Percentiles rank a stretch among this genome's conserved stretches.
These are phyloP conservation scores for Lampris incognitus DNA, from an alignment of 2,113 vertebrate species.

Conservation along the genomic window DNA sequence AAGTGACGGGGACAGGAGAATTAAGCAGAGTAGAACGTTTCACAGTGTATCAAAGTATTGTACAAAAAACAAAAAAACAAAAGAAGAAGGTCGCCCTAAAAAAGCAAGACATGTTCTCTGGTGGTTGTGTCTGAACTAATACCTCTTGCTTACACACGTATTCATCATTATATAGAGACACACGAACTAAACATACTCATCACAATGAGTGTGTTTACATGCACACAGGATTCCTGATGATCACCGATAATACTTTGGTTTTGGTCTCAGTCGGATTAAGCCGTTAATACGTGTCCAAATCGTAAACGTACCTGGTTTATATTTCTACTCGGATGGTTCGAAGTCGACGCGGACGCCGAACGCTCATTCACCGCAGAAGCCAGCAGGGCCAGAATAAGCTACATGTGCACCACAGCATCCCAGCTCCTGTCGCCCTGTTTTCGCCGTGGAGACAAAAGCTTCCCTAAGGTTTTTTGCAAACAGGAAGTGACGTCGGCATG, in stretches of 20 bases:
- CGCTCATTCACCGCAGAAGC: not conserved
- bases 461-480: slow-evolving; percentile 9
- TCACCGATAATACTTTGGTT: not conserved
- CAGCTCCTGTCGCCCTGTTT: not conserved
- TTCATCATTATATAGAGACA: slow-evolving; percentile 14
- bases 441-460: not conserved
- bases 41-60: slow-evolving; percentile 77
- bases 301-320: not conserved
- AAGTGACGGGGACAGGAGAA: not conserved
- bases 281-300: slow-evolving; percentile 6
- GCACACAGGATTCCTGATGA: not conserved
- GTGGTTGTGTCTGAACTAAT: slow-evolving; percentile 31
- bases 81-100: slow-evolving; percentile 21
- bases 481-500: not conserved
- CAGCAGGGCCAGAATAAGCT: not conserved
- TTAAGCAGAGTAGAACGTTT: slow-evolving; percentile 44
- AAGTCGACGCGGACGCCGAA: no score
- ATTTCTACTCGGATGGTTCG: not conserved
- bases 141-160: slow-evolving; percentile 19
- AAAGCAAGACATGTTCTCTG: slow-evolving; percentile 33
- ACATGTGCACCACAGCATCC: slow-evolving; percentile 12
- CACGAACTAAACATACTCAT: slow-evolving; percentile 5
- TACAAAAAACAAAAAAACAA: slow-evolving; percentile 60
- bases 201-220: slow-evolving; percentile 22
- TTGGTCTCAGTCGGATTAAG: not conserved